These are phyloP conservation scores for Limnephilus rhombicus DNA, from an alignment of 2,888 invertebrate species.

Conservation along the genomic window DNA sequence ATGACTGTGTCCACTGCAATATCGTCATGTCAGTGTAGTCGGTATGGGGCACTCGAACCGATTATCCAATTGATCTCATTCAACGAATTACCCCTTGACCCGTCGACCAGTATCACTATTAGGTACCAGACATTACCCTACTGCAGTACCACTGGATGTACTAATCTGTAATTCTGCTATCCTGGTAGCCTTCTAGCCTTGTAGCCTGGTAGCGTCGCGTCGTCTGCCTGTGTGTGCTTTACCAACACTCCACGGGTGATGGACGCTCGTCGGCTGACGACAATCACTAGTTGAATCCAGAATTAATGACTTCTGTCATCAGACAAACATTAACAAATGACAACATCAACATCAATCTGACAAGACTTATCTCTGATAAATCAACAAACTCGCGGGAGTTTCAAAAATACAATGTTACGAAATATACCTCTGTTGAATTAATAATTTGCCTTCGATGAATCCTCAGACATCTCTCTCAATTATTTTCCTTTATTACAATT, in stretches of 20 bases:
- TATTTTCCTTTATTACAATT: not conserved
- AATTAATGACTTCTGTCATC: not conserved
- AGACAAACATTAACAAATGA: not conserved
- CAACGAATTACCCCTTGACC: slow-evolving; percentile 51
- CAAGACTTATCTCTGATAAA: not conserved
- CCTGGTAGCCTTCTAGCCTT: too few species aligned
- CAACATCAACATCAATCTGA: not conserved
- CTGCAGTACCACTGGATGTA: not conserved
- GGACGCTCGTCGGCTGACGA: not conserved
- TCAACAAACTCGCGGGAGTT: not conserved
- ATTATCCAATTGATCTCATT: slow-evolving; percentile 53
- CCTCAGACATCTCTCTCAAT: not conserved
- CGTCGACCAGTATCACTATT: not conserved
- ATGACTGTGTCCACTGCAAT: not conserved
- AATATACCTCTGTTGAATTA: not conserved
- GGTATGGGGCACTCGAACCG: slow-evolving; percentile 44
- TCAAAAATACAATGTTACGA: not conserved
- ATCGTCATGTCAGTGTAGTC: slow-evolving; percentile 31
- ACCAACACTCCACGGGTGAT: not conserved
- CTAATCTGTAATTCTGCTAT: not conserved
- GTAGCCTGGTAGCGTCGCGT: not conserved
- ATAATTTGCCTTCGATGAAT: not conserved
- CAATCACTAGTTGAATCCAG: slow-evolving; percentile 1
- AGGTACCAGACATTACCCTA: not conserved
- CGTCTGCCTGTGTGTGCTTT: not conserved